These are phyloP conservation scores for Argentina silus DNA, from an alignment of 2,797 vertebrate genomes.

Conservation along the genomic window DNA sequence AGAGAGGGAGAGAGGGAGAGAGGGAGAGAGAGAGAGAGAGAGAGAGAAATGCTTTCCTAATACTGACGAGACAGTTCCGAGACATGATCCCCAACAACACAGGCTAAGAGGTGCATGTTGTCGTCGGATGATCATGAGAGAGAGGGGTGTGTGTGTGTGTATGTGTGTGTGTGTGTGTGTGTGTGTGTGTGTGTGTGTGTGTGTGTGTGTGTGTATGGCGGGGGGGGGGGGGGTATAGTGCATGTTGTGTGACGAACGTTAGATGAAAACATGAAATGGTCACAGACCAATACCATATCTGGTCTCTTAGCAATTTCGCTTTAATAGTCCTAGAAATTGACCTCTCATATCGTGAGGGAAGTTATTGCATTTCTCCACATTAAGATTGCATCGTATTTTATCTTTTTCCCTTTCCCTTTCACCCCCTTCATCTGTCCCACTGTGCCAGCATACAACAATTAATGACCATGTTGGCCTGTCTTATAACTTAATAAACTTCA, in stretches of 20 bases:
- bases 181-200: too few relatives aligned
- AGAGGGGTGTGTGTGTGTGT: background rate
- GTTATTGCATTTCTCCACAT: constrained; percentile 66
- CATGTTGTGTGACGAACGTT: constrained; percentile 50
- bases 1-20: background rate
- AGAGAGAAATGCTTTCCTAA: constrained; percentile 1
- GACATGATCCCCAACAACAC: constrained; percentile 21
- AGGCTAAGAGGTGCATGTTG: constrained; percentile 12
- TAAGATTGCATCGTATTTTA: constrained; percentile 63
- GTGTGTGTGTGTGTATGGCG: too few relatives aligned
- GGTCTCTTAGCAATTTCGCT: constrained; percentile 59
- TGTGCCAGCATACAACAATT: constrained; percentile 69
- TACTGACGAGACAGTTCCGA: constrained; percentile 19
- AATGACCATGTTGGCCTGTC: constrained; percentile 67
- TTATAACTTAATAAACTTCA: constrained; percentile 78
- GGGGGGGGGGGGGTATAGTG: background rate
- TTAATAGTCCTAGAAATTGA: constrained; percentile 70
- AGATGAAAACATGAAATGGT: constrained; percentile 54
- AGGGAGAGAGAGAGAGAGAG: background rate
- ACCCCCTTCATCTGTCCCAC: constrained; percentile 31
- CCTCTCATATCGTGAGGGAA: constrained; percentile 66
- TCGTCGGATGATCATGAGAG: background rate
- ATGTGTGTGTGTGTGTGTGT: too few relatives aligned
- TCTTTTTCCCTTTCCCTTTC: constrained; percentile 29
- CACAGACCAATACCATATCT: constrained; percentile 49